These are phyloP conservation scores for Pollicipes pollicipes DNA, from an alignment of 1,140 invertebrate species.

Conservation along the genomic window DNA sequence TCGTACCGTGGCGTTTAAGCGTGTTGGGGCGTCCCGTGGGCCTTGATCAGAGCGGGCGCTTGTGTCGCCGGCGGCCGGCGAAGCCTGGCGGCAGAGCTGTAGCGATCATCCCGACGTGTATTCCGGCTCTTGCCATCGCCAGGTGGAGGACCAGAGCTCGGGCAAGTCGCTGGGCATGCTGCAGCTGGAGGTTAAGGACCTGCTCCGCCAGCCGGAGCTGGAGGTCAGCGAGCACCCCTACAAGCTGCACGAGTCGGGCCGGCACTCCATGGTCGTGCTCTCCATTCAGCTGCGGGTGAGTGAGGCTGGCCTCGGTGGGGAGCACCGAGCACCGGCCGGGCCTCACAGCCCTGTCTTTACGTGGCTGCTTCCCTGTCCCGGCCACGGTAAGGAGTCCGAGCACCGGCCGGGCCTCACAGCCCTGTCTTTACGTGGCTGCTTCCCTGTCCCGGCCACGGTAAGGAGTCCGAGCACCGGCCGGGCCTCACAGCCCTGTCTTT, in stretches of 20 bases:
- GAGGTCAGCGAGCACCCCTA: conserved; percentile 31
- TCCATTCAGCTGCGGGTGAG: not conserved
- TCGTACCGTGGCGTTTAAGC: too few species aligned
- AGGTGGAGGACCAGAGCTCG: conserved; percentile 69
- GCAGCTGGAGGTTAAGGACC: conserved; percentile 46
- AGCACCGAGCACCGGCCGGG: too few species aligned
- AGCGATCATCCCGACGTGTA: not conserved
- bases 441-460: too few species aligned
- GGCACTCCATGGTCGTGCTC: not conserved
- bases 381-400: too few species aligned
- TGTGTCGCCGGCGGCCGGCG: not conserved
- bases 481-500: too few species aligned
- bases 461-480: too few species aligned
- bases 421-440: too few species aligned
- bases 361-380: too few species aligned
- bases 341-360: too few species aligned
- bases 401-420: too few species aligned
- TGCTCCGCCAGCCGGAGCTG: conserved; percentile 53
- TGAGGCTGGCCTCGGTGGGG: not conserved
- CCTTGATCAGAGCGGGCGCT: conserved; percentile 6
- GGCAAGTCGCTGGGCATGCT: conserved; percentile 49
- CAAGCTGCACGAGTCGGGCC: not conserved
- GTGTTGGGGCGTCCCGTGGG: too few species aligned
- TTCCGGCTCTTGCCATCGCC: conserved; percentile 16
- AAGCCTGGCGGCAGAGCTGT: not conserved